phyloP scores from a whole-genome alignment of 2,113 vertebrate genomes.

The Columba janthina region DNA sequence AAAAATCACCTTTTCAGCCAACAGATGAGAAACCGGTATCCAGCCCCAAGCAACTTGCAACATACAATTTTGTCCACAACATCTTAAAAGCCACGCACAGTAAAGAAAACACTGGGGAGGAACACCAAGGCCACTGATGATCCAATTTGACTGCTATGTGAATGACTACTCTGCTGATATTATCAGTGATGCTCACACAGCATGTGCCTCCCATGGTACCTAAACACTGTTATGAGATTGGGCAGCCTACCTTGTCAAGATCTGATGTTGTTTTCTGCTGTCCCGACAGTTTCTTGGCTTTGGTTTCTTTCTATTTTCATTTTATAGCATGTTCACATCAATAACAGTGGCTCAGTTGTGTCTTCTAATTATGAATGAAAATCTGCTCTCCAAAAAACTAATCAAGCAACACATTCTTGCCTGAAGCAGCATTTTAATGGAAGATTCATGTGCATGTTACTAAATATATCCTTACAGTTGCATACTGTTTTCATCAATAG shows the following conservation, averaged over 20 bases:
- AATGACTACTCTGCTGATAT: not conserved
- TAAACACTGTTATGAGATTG: not conserved
- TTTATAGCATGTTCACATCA: not conserved
- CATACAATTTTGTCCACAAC: not conserved
- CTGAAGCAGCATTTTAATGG: slow-evolving; percentile 33
- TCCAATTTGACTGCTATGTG: not conserved
- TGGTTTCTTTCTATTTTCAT: not conserved
- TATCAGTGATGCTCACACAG: not conserved
- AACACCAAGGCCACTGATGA: not conserved
- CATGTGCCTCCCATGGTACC: not conserved
- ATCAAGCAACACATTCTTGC: slow-evolving; percentile 21
- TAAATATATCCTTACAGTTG: slow-evolving; percentile 17
- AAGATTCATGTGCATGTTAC: not conserved
- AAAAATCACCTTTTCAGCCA: not conserved
- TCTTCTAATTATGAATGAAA: slow-evolving; percentile 50
- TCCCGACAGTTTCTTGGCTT: not conserved
- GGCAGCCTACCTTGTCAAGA: not conserved
- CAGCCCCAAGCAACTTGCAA: not conserved
- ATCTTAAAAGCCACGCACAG: not conserved
- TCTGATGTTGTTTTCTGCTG: not conserved
- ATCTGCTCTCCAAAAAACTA: slow-evolving; percentile 48
- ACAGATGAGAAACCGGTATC: not conserved
- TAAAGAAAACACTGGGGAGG: not conserved
- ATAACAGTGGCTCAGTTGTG: not conserved
- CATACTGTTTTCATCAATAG: not conserved